Evolutionary conservation across 1,140 invertebrate species (phyloP).

Genomic region (Euborellia annulipes): DNA sequence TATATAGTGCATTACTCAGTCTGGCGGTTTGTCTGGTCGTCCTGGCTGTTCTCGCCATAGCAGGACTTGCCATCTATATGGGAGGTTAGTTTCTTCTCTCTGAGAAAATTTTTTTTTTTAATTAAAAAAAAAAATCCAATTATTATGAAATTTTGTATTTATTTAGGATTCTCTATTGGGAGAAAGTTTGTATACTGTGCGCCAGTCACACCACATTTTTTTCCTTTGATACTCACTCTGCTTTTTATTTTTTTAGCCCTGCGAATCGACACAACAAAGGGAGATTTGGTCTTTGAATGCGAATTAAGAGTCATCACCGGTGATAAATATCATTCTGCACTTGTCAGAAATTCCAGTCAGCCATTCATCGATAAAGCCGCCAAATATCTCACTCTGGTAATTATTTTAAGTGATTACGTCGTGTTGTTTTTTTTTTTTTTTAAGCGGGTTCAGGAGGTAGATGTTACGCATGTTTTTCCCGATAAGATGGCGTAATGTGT

Average conservation of each 20-base stretch:
- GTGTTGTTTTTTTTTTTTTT: too few species aligned
- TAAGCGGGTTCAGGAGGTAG: too few species aligned
- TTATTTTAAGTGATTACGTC: too few species aligned
- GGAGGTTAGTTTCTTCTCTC: slow-evolving; percentile 50
- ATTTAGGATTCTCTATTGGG: too few species aligned
- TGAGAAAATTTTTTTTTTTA: slow-evolving; percentile 3
- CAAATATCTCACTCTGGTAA: slow-evolving; percentile 42
- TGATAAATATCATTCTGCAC: slow-evolving; percentile 42
- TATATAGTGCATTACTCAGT: slow-evolving; percentile 47
- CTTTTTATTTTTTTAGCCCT: slow-evolving; percentile 28
- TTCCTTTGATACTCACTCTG: slow-evolving; percentile 6
- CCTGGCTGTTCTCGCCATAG: slow-evolving; percentile 51
- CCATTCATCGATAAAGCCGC: slow-evolving; percentile 39
- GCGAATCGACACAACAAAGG: slow-evolving; percentile 32
- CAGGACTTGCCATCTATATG: slow-evolving; percentile 59
- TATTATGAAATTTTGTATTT: too few species aligned
- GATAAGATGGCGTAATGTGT: too few species aligned
- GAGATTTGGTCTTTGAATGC: slow-evolving; percentile 47
- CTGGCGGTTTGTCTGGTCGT: slow-evolving; percentile 49
- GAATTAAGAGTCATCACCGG: slow-evolving; percentile 46
- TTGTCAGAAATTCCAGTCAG: slow-evolving; percentile 34
- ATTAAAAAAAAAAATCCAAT: too few species aligned
- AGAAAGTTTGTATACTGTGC: too few species aligned
- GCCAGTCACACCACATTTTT: not conserved
- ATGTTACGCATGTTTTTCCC: too few species aligned